Conservation (phyloP, 1,140 invertebrate genomes). For the Rhopalosiphum padi region DNA sequence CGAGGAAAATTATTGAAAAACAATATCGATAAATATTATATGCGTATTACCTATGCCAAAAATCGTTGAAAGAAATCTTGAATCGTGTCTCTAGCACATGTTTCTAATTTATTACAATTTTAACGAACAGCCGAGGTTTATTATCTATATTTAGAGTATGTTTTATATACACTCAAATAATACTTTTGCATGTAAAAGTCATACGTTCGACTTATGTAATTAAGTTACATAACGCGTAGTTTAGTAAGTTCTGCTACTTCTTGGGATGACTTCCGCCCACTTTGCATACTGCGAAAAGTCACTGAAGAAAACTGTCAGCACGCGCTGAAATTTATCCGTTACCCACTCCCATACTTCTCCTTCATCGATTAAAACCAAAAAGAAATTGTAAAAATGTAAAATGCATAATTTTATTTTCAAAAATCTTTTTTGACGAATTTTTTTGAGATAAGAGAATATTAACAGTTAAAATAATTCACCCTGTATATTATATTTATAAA, state of each 20-base stretch:
- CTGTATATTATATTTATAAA: not conserved
- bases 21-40: not conserved
- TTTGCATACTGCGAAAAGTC: not conserved
- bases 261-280: not conserved
- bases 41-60: not conserved
- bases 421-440: not conserved
- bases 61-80: not conserved
- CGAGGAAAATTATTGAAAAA: not conserved
- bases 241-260: not conserved
- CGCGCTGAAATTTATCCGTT: not conserved
- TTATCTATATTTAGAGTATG: not conserved
- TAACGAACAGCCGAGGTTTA: not conserved
- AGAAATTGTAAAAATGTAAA: too few species aligned
- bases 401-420: not conserved
- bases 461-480: not conserved
- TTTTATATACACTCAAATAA: not conserved
- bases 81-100: not conserved
- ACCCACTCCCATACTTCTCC: not conserved
- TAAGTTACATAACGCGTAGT: not conserved
- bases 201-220: not conserved
- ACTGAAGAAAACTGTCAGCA: not conserved
- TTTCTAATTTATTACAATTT: not conserved
- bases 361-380: not conserved
- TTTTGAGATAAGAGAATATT: not conserved
- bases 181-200: not conserved